phyloP scores from a whole-genome alignment of 2,113 vertebrate species.

The Odocoileus virginianus region DNA sequence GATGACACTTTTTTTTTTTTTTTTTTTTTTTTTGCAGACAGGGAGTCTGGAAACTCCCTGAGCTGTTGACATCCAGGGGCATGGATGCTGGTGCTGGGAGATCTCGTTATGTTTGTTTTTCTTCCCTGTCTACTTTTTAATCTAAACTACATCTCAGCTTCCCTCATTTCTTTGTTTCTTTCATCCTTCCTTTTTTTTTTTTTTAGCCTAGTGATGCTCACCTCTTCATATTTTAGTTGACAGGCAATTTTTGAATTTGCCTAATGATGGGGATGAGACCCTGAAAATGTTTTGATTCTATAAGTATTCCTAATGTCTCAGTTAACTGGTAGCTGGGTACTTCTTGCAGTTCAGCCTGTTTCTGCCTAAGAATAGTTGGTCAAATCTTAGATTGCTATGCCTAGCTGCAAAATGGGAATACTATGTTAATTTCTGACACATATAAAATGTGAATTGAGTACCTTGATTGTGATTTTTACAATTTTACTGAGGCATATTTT shows the following conservation, averaged over 20 bases:
- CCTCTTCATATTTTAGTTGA: background rate
- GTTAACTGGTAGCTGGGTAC: background rate
- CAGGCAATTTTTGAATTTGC: background rate
- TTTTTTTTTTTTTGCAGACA: no score
- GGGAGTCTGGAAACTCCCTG: background rate
- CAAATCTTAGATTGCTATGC: background rate
- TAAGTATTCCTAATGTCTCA: background rate
- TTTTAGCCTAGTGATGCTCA: background rate
- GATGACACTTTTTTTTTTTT: background rate
- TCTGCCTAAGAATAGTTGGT: background rate
- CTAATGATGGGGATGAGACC: background rate
- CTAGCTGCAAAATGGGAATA: background rate
- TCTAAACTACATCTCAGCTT: background rate
- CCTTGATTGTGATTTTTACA: background rate
- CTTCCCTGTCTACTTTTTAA: background rate
- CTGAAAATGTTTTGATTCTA: background rate
- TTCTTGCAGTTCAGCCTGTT: background rate
- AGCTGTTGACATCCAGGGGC: background rate
- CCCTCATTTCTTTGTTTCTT: background rate
- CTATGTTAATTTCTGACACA: background rate
- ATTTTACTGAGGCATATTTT: background rate
- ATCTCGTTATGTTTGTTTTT: background rate
- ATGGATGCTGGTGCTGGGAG: background rate
- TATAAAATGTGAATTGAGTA: background rate
- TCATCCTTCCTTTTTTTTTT: background rate